phyloP scores from a whole-genome alignment of 2,797 vertebrate genomes.

The Acipenser oxyrinchus region DNA sequence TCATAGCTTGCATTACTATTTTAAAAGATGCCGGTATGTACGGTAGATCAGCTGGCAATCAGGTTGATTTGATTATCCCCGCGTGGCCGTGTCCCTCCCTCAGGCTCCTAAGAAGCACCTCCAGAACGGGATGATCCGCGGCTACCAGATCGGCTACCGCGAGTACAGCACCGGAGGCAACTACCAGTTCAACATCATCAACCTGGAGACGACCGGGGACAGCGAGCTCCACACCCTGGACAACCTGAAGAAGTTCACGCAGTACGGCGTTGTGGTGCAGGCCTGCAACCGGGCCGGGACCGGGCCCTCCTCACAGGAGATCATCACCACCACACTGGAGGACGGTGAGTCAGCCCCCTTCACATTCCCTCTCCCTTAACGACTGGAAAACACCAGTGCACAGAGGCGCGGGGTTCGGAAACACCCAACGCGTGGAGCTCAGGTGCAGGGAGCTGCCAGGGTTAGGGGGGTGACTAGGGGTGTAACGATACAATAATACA shows the following conservation, averaged over 20 bases:
- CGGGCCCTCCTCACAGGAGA: slow-evolving; percentile 94
- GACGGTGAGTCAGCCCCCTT: slow-evolving; percentile 65
- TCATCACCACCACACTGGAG: slow-evolving; percentile 90
- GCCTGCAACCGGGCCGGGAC: slow-evolving; percentile 92
- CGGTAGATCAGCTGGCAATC: background rate
- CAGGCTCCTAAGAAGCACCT: slow-evolving; percentile 90
- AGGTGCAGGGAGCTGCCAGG: too few species aligned
- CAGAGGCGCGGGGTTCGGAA: background rate
- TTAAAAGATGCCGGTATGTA: too few species aligned
- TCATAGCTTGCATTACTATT: background rate
- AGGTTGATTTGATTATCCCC: background rate
- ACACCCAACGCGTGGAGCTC: too few species aligned
- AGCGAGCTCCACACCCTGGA: slow-evolving; percentile 84
- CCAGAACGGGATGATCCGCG: slow-evolving; percentile 93
- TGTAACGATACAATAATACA: too few species aligned
- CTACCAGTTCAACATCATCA: slow-evolving; percentile 95
- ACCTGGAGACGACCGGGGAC: slow-evolving; percentile 89
- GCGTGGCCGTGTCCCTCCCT: background rate
- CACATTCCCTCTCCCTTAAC: background rate
- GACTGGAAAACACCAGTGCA: background rate
- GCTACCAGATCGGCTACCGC: slow-evolving; percentile 95
- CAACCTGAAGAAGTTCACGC: slow-evolving; percentile 94
- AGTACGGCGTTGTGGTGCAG: slow-evolving; percentile 96
- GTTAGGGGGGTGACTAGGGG: too few species aligned
- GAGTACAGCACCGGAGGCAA: slow-evolving; percentile 91